Percentiles rank a stretch among this genome's conserved stretches.
phyloP scores from a whole-genome alignment of 2,888 invertebrate species.

The Argyra leucocephala region DNA sequence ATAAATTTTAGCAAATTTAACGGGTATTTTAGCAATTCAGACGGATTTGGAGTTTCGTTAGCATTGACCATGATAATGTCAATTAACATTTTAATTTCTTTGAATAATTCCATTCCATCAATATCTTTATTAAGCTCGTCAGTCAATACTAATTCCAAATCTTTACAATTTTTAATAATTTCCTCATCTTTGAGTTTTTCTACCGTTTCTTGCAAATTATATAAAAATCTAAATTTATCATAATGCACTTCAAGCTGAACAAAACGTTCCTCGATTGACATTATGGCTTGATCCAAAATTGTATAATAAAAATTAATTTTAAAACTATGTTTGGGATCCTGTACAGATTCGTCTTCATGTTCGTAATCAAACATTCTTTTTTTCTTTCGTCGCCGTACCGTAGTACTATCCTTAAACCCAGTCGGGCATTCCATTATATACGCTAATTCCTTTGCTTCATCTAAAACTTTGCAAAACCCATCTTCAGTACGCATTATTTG shows the following conservation, averaged over 20 bases:
- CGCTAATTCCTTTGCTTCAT: conserved; percentile 9
- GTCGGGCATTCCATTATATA: conserved; percentile 9
- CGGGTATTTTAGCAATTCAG: background rate
- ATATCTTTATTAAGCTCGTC: conserved; percentile 8
- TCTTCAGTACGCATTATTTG: background rate
- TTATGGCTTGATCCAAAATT: conserved; percentile 7
- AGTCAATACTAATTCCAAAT: conserved; percentile 10
- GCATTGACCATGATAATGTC: conserved; percentile 1
- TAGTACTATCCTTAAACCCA: background rate
- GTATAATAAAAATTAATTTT: conserved; percentile 9
- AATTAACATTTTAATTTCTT: conserved; percentile 9
- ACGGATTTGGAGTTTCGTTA: background rate
- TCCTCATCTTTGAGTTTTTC: conserved; percentile 4
- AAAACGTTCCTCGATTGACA: conserved; percentile 8
- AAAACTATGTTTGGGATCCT: conserved; percentile 3
- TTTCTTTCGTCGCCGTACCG: conserved; percentile 7
- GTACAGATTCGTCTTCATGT: background rate
- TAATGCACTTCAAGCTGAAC: conserved; percentile 5
- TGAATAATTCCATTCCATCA: conserved; percentile 8
- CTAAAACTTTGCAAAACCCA: conserved; percentile 7
- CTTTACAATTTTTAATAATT: conserved; percentile 8
- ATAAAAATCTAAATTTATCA: conserved; percentile 7
- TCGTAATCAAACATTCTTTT: conserved; percentile 8
- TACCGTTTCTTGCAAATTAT: conserved; percentile 4
- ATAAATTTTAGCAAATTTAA: background rate